Evolutionary conservation across 2,888 invertebrate genomes (phyloP).

Genomic region (Pycnomerus fuliginosus): DNA sequence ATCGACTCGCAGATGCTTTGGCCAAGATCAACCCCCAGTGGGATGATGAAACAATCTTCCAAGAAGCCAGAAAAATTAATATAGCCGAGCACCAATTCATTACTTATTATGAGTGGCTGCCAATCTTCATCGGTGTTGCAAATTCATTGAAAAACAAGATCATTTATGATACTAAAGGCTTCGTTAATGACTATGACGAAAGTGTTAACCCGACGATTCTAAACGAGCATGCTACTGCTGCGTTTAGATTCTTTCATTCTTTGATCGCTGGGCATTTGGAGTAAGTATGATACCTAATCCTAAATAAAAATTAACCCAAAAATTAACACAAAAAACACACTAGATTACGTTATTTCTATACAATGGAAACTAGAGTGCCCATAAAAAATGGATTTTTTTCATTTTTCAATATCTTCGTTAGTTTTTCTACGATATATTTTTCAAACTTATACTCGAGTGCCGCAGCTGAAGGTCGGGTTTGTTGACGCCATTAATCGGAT

Average conservation of each 20-base stretch:
- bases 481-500: no score
- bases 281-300: conserved; percentile 62
- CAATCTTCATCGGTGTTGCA: conserved; percentile 67
- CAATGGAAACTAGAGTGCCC: no score
- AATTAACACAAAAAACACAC: not conserved
- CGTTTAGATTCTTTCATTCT: conserved; percentile 73
- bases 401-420: no score
- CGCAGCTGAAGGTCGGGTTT: no score
- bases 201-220: conserved; percentile 64
- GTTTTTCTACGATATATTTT: no score
- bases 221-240: conserved; percentile 71
- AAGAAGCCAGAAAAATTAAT: conserved; percentile 70
- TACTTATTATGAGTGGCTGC: conserved; percentile 75
- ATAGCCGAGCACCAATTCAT: conserved; percentile 72
- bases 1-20: conserved; percentile 65
- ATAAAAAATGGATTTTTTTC: no score
- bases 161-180: conserved; percentile 60
- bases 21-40: conserved; percentile 70
- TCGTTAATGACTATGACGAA: conserved; percentile 68
- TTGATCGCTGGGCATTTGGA: conserved; percentile 68
- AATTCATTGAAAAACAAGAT: conserved; percentile 65
- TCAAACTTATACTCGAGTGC: no score
- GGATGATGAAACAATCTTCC: conserved; percentile 72
- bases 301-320: no score
- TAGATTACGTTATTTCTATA: not conserved